phyloP scores from a whole-genome alignment of 2,888 invertebrate genomes.

The Teinopalpus imperialis region DNA sequence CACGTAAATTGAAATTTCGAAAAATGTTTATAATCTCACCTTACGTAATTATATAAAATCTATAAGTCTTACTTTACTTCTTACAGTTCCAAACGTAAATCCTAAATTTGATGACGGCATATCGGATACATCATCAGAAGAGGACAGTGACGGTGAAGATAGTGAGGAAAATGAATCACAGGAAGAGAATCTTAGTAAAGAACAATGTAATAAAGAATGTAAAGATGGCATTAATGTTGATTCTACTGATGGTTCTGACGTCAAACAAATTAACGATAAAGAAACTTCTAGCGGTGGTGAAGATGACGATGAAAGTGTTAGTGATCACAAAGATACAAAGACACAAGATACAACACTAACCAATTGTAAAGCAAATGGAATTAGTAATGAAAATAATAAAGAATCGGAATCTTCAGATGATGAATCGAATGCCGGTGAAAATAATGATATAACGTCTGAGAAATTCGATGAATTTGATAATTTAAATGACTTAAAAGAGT shows the following conservation, averaged over 20 bases:
- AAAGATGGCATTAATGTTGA: no score
- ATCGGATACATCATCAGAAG: slow-evolving; percentile 62
- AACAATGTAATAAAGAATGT: slow-evolving; percentile 28
- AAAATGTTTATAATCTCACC: no score
- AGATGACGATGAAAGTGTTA: slow-evolving; percentile 30
- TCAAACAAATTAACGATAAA: no score
- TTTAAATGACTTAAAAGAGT: slow-evolving; percentile 75
- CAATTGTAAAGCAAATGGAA: slow-evolving; percentile 25
- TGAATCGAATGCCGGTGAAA: slow-evolving; percentile 33
- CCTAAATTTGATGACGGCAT: slow-evolving; percentile 65
- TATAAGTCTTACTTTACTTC: no score
- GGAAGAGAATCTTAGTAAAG: slow-evolving; percentile 21
- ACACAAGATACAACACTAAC: slow-evolving; percentile 27
- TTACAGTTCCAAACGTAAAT: slow-evolving; percentile 66
- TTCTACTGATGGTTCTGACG: no score
- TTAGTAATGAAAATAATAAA: slow-evolving; percentile 30
- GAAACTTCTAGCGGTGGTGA: no score
- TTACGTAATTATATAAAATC: no score
- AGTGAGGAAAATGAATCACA: slow-evolving; percentile 34
- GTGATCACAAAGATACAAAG: slow-evolving; percentile 28
- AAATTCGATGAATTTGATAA: slow-evolving; percentile 38
- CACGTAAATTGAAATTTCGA: no score
- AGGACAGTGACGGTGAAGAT: slow-evolving; percentile 46
- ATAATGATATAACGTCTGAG: slow-evolving; percentile 29
- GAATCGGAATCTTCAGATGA: slow-evolving; percentile 34